These are phyloP conservation scores for Cygnus atratus DNA, from an alignment of 2,113 vertebrate species.

Conservation along the genomic window DNA sequence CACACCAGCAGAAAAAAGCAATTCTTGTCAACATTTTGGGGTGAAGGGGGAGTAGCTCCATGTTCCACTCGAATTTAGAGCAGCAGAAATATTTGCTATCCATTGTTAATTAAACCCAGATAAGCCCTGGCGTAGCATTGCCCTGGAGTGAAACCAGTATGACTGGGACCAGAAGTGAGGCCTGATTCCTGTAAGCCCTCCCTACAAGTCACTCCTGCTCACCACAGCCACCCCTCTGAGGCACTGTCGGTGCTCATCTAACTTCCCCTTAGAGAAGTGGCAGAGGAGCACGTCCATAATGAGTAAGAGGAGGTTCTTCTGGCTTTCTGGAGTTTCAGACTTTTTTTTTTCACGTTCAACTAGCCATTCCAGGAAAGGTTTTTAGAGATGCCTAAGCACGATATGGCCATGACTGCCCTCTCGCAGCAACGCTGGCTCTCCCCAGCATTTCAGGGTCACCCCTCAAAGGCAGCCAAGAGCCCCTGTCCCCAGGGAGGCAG, in stretches of 20 bases:
- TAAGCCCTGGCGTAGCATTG: neutral
- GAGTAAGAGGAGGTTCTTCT: neutral
- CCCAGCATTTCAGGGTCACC: rapidly evolving
- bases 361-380: neutral
- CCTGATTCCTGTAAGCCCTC: neutral
- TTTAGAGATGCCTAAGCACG: neutral
- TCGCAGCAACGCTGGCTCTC: neutral
- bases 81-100: neutral
- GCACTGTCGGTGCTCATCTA: neutral
- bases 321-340: neutral
- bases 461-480: neutral
- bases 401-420: neutral
- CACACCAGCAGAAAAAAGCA: neutral
- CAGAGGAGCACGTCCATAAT: neutral
- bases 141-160: neutral
- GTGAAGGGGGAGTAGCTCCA: neutral
- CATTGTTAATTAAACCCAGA: neutral
- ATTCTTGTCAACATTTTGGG: neutral
- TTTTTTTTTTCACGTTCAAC: neutral
- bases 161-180: neutral
- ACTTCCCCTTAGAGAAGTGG: neutral
- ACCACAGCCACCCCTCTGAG: neutral
- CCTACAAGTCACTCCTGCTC: neutral
- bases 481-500: neutral
- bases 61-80: neutral